Conservation (phyloP, 2,888 invertebrate genomes). For the Leptura quadrifasciata region DNA sequence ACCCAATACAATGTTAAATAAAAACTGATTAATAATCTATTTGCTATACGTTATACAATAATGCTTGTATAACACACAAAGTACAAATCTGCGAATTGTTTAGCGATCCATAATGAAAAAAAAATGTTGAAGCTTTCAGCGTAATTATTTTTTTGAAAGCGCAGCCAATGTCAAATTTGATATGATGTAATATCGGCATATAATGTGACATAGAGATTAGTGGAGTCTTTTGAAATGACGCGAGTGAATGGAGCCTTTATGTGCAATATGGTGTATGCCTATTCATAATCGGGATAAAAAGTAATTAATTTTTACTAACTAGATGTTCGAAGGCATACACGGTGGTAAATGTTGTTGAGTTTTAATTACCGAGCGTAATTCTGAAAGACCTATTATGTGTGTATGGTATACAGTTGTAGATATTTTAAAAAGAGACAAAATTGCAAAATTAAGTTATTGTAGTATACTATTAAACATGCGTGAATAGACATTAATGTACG, state of each 20-base stretch:
- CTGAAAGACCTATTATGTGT: not conserved
- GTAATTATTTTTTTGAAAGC: conserved; percentile 23
- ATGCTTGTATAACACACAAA: not conserved
- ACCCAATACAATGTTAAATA: conserved; percentile 1
- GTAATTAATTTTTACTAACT: conserved; percentile 23
- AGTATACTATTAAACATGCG: too few species aligned
- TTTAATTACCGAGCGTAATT: conserved; percentile 3
- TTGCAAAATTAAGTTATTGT: too few species aligned
- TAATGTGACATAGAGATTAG: conserved; percentile 19
- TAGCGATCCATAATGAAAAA: not conserved
- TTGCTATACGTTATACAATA: not conserved
- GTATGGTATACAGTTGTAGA: not conserved
- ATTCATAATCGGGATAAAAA: conserved; percentile 12
- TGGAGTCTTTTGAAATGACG: not conserved
- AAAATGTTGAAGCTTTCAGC: conserved; percentile 2
- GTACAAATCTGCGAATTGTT: not conserved
- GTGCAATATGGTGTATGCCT: conserved; percentile 21
- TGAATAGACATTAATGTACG: too few species aligned
- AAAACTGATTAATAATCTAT: not conserved
- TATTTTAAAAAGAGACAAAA: not conserved
- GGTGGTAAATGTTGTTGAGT: not conserved
- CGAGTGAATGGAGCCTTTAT: conserved; percentile 22
- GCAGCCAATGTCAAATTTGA: conserved; percentile 19
- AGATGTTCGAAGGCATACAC: not conserved
- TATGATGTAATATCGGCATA: conserved; percentile 13